phyloP scores from a whole-genome alignment of 2,888 invertebrate genomes.

The Eudemis profundana region DNA sequence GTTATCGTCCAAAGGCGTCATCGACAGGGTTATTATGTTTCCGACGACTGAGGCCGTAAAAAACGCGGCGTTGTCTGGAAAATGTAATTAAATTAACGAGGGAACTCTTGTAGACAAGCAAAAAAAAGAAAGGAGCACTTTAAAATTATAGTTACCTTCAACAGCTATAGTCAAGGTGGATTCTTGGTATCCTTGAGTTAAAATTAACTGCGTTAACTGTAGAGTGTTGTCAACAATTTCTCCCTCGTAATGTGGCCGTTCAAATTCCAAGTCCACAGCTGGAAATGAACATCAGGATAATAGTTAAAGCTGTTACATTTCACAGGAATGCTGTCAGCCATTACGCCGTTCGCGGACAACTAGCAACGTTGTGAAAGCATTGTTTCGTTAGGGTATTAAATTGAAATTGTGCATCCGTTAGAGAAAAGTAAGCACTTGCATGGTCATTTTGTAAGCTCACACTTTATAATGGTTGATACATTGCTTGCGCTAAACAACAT shows the following conservation, averaged over 20 bases:
- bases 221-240: conserved; percentile 60
- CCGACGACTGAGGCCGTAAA: conserved; percentile 55
- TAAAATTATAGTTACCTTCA: conserved; percentile 35
- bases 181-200: conserved; percentile 62
- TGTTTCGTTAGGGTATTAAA: background rate
- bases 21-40: conserved; percentile 60
- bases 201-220: conserved; percentile 52
- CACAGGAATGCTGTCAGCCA: conserved; percentile 3
- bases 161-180: conserved; percentile 52
- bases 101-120: conserved; percentile 9
- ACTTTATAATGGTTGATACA: too few relatives aligned
- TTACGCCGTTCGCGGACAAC: background rate
- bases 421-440: background rate
- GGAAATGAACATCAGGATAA: conserved; percentile 50
- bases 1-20: conserved; percentile 55
- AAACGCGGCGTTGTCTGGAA: conserved; percentile 60
- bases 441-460: background rate
- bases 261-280: conserved; percentile 62
- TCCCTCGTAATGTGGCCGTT: conserved; percentile 62
- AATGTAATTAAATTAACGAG: conserved; percentile 32
- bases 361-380: conserved; percentile 4
- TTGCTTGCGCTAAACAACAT: too few relatives aligned
- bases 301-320: conserved; percentile 2
- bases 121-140: conserved; percentile 6
- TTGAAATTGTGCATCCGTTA: background rate